phyloP scores from a whole-genome alignment of 2,113 vertebrate species.

The Plectropomus leopardus region DNA sequence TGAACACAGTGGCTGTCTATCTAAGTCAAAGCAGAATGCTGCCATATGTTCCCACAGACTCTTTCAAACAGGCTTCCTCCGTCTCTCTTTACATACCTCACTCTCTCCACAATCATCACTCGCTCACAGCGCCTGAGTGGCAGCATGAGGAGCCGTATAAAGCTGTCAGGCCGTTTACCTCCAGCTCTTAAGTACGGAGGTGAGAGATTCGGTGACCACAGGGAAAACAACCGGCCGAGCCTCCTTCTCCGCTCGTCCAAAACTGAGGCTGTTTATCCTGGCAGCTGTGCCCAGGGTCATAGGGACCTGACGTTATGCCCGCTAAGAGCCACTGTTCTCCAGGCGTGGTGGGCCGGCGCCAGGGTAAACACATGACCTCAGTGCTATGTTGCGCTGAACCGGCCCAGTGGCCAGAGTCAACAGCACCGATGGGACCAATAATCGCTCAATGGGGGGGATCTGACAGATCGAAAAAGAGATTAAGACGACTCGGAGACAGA shows the following conservation, averaged over 20 bases:
- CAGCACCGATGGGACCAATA: slow-evolving; percentile 50
- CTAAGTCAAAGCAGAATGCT: slow-evolving; percentile 57
- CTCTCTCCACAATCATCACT: slow-evolving; percentile 48
- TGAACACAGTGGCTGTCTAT: slow-evolving; percentile 65
- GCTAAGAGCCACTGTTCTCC: slow-evolving; percentile 72
- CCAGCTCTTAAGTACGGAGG: slow-evolving; percentile 51
- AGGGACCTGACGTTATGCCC: slow-evolving; percentile 79
- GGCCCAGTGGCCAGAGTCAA: slow-evolving; percentile 53
- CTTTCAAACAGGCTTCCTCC: slow-evolving; percentile 9
- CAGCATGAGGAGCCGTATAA: slow-evolving; percentile 53
- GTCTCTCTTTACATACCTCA: slow-evolving; percentile 37
- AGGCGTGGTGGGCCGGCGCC: slow-evolving; percentile 64
- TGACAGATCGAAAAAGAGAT: slow-evolving; percentile 7
- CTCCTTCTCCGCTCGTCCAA: slow-evolving; percentile 64
- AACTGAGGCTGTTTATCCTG: slow-evolving; percentile 80
- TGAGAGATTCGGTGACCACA: slow-evolving; percentile 61
- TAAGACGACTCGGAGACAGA: slow-evolving; percentile 8
- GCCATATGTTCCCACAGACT: slow-evolving; percentile 58
- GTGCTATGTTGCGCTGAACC: slow-evolving; percentile 49
- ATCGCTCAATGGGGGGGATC: slow-evolving; percentile 54
- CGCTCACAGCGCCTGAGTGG: slow-evolving; percentile 41
- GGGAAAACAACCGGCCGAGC: slow-evolving; percentile 63
- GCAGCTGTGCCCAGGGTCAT: slow-evolving; percentile 60
- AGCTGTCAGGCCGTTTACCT: slow-evolving; percentile 62
- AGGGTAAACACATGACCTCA: slow-evolving; percentile 86